A percentile compares a stretch with the other conserved stretches of the same genome.
These are phyloP conservation scores for Carcharodon carcharias DNA, from an alignment of 2,797 vertebrate species.

Conservation along the genomic window DNA sequence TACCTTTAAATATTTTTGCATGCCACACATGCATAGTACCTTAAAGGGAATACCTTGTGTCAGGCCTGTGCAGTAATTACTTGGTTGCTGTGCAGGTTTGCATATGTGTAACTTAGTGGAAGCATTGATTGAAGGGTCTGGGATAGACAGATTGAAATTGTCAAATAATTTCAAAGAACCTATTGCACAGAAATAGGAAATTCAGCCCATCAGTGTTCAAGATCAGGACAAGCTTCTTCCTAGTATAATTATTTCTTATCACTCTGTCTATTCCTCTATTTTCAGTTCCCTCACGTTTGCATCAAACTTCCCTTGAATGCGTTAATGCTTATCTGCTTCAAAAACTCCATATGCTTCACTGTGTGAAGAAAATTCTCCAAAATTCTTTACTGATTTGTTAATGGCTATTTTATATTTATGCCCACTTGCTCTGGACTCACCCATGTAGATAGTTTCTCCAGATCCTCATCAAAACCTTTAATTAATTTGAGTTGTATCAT, in stretches of 20 bases:
- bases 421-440: neutral
- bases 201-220: neutral
- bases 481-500: neutral
- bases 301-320: neutral
- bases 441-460: neutral
- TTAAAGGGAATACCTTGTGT: neutral
- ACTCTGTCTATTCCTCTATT: neutral
- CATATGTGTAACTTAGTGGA: neutral
- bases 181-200: neutral
- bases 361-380: neutral
- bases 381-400: neutral
- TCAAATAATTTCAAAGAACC: neutral
- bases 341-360: neutral
- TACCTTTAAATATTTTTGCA: neutral
- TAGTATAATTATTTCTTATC: neutral
- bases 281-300: neutral
- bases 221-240: neutral
- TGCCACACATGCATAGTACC: neutral
- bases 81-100: too few relatives aligned
- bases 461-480: neutral
- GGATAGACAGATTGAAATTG: neutral
- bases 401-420: neutral
- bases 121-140: neutral
- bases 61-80: neutral
- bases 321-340: neutral